Percentiles rank a stretch among this genome's conserved stretches.
phyloP scores from a whole-genome alignment of 2,113 vertebrate genomes.

The Myodes glareolus region DNA sequence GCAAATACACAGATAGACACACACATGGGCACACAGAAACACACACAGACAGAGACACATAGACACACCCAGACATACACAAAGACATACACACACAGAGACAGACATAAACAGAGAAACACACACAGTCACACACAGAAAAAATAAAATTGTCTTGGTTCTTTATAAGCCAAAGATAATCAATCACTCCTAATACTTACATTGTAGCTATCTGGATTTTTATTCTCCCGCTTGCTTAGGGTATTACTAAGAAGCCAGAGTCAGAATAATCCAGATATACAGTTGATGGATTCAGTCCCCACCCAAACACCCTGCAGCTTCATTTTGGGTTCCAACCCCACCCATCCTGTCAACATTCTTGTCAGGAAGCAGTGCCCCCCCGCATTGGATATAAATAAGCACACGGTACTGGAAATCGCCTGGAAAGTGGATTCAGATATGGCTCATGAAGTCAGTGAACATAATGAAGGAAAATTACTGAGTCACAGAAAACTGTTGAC shows the following conservation, averaged over 20 bases:
- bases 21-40: neutral
- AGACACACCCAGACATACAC: neutral
- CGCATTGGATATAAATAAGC: neutral
- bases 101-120: neutral
- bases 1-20: neutral
- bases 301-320: neutral
- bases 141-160: neutral
- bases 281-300: neutral
- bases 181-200: neutral
- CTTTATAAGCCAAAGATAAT: neutral
- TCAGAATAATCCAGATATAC: neutral
- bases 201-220: neutral
- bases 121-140: neutral
- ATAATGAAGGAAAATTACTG: constrained; percentile 36
- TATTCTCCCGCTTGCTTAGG: neutral
- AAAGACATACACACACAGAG: neutral
- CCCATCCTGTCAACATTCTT: constrained; percentile 18
- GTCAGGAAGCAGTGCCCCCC: neutral
- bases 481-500: neutral
- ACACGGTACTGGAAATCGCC: neutral
- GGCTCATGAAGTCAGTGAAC: neutral
- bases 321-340: neutral
- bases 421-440: neutral
- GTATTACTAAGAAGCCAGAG: neutral
- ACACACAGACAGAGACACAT: neutral